Evolutionary conservation across 2,888 invertebrate genomes (phyloP), one percentile per base, ranked within the genome.

Genomic region (Drosophila monieri): DNA sequence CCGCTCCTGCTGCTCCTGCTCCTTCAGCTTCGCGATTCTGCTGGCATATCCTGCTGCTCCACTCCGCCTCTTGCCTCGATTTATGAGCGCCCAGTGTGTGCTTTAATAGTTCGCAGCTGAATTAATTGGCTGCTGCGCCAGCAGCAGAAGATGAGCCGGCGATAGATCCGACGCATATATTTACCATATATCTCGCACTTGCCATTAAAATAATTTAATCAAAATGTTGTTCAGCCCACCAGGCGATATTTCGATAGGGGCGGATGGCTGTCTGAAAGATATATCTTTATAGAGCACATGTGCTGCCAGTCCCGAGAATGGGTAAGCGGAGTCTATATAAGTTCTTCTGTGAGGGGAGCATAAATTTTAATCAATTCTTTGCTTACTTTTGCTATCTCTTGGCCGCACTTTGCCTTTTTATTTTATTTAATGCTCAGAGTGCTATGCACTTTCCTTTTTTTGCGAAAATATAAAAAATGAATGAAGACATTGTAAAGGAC

Each of bases 71-170:
- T 73, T 79, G 83, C 71, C 77, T 77, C 86, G 85, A 85, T 85
- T 85, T 85, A 85, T 85, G 88, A 86, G 88, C 68, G 88, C 78
- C 85, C 80, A 74, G 84, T 86, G 84, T 84, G 88, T 80, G 85
- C 85, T 85, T 85, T 86, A 88, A 85, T 86, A 86, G 86, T 84
- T 80, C 84, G 75, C 84, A 88, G 80, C 73, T 84, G 88, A 85
- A 86, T 85, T 85, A 85, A 85, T 88, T 85, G 88, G 77, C 75
- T 87, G 71, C 79, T 85, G 77, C 81, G 39, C 43, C 51, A 30
- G 54, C 37, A 64, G 64, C 53, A 23, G 54, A 41, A 54, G 70
- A 68, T 59, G 47, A 55, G 73, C 52, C 53, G 57, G 46, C 60
- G 74, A 55, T 58, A 60, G 61, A 46, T 48, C 32, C 73, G 66